Conservation (phyloP, 2,888 invertebrate species). For the Agrotis exclamationis region DNA sequence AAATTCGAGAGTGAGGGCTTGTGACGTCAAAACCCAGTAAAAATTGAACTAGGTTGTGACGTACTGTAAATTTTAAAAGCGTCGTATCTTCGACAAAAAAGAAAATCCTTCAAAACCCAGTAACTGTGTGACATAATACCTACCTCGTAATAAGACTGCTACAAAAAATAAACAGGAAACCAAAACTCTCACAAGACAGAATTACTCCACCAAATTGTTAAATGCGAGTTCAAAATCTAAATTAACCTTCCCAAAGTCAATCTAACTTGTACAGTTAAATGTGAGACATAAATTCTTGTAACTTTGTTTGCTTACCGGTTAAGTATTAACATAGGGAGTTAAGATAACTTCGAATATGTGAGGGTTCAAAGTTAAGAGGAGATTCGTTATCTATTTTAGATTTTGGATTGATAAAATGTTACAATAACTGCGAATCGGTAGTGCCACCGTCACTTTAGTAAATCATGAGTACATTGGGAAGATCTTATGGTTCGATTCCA, state of each 20-base stretch:
- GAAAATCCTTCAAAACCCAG: neutral
- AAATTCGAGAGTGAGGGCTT: too few species aligned
- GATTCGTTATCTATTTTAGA: neutral
- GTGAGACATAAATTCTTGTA: slow-evolving; percentile 74
- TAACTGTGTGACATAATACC: neutral
- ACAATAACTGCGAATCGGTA: neutral
- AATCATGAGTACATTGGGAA: too few species aligned
- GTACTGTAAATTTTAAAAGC: too few species aligned
- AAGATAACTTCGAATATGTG: slow-evolving; percentile 39
- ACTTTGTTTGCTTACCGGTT: slow-evolving; percentile 74
- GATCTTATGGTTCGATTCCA: too few species aligned
- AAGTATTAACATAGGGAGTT: slow-evolving; percentile 59
- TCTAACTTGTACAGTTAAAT: slow-evolving; percentile 79
- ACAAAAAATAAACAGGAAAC: neutral
- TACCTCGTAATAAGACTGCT: neutral
- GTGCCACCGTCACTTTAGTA: too few species aligned
- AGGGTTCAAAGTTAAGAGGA: neutral
- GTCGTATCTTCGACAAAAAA: too few species aligned
- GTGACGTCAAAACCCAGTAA: too few species aligned
- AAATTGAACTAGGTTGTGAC: too few species aligned
- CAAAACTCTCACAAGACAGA: slow-evolving; percentile 23
- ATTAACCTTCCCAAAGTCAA: slow-evolving; percentile 75
- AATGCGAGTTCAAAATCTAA: slow-evolving; percentile 63
- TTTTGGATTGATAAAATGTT: neutral
- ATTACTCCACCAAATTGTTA: slow-evolving; percentile 45